These are phyloP conservation scores for Phaethon lepturus DNA, from an alignment of 2,113 vertebrate genomes.

Conservation along the genomic window DNA sequence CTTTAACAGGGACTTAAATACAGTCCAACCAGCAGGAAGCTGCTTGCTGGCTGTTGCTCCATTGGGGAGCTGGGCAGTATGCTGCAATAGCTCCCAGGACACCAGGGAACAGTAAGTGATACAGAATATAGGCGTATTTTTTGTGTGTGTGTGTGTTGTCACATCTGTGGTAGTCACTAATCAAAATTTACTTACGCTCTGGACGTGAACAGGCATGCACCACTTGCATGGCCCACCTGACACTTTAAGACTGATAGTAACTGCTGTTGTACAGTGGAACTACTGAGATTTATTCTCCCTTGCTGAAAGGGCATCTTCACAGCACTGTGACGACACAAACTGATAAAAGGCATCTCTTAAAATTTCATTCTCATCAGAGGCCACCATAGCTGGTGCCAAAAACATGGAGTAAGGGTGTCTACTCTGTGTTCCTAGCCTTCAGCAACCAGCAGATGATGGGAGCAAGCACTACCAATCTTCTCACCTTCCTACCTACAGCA, in stretches of 20 bases:
- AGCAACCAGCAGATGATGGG: background rate
- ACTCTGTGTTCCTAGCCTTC: background rate
- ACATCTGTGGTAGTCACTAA: background rate
- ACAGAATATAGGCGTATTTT: accelerated
- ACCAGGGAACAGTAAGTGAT: background rate
- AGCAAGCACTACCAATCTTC: background rate
- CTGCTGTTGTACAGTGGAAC: background rate
- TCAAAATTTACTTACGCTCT: background rate
- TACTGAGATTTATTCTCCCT: background rate
- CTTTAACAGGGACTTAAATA: background rate
- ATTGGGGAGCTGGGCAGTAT: background rate
- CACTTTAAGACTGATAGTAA: background rate
- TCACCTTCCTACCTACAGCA: background rate
- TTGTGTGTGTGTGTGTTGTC: accelerated
- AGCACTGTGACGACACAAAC: background rate
- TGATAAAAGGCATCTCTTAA: background rate
- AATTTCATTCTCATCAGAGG: accelerated
- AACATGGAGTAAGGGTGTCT: accelerated
- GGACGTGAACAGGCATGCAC: background rate
- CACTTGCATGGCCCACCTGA: no score
- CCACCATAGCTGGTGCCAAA: background rate
- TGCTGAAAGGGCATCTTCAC: background rate
- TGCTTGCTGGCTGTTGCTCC: accelerated
- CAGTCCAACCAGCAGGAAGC: background rate
- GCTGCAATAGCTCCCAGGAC: background rate